phyloP scores from a whole-genome alignment of 37 sponge, comb jelly and placozoan genomes.

The Halichondria panicea region DNA sequence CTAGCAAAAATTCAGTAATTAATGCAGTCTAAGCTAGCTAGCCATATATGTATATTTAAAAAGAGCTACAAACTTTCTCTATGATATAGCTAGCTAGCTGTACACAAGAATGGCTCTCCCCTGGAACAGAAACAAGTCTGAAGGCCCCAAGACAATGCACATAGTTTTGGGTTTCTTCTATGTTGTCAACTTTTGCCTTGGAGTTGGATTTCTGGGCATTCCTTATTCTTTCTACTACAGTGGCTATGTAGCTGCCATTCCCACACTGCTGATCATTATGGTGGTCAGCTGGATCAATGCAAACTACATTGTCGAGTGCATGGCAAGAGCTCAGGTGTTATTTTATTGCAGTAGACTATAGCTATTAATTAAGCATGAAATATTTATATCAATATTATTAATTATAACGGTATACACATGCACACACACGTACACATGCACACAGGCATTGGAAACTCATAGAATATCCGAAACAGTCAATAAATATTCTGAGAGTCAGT shows the following conservation, averaged over 20 bases:
- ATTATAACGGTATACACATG: too few species aligned
- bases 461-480: background rate
- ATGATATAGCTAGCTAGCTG: too few species aligned
- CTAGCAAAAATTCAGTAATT: too few species aligned
- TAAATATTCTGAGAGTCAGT: too few species aligned
- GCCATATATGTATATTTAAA: too few species aligned
- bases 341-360: too few species aligned
- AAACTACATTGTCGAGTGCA: slow-evolving; percentile 62
- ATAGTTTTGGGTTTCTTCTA: slow-evolving; percentile 73
- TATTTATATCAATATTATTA: too few species aligned
- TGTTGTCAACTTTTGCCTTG: slow-evolving; percentile 76
- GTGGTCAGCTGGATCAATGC: slow-evolving; percentile 61
- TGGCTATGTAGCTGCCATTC: slow-evolving; percentile 55
- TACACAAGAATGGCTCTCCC: too few species aligned
- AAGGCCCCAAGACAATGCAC: slow-evolving; percentile 48
- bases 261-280: slow-evolving; percentile 48
- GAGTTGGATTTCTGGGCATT: slow-evolving; percentile 76
- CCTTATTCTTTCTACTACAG: slow-evolving; percentile 71
- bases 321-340: slow-evolving; percentile 84
- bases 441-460: slow-evolving; percentile 9
- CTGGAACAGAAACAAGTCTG: background rate
- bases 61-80: too few species aligned
- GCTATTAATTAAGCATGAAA: too few species aligned
- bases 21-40: too few species aligned
- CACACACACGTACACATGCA: too few species aligned